Conservation (phyloP, 2,113 vertebrate genomes). For the Rhea pennata region DNA sequence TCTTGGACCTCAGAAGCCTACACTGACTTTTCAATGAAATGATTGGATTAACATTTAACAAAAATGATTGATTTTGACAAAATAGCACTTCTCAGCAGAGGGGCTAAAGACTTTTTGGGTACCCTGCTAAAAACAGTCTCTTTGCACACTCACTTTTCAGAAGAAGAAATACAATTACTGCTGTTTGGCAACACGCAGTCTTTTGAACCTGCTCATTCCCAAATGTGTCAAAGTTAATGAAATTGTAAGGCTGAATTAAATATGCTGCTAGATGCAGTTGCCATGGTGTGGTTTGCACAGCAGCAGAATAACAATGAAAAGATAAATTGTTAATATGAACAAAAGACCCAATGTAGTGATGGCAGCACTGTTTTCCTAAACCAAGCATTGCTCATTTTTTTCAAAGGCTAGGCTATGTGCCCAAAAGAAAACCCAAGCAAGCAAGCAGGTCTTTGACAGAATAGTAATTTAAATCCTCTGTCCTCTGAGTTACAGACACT, state of each 20-base stretch:
- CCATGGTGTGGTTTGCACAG: background rate
- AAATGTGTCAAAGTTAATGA: background rate
- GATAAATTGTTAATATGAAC: background rate
- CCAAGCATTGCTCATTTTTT: background rate
- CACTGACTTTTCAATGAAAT: background rate
- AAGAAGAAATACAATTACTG: background rate
- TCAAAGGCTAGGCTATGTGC: background rate
- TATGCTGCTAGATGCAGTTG: background rate
- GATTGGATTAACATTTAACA: background rate
- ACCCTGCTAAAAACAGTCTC: background rate
- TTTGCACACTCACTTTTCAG: background rate
- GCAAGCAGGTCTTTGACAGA: background rate
- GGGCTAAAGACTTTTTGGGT: background rate
- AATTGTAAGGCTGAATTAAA: background rate
- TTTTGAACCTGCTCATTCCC: background rate
- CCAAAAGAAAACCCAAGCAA: background rate
- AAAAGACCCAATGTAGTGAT: background rate
- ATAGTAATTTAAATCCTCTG: background rate
- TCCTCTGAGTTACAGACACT: background rate
- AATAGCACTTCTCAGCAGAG: background rate
- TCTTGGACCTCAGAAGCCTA: background rate
- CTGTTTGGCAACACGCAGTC: background rate
- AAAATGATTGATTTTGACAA: background rate
- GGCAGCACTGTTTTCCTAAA: background rate
- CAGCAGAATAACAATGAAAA: background rate